Base-by-base conservation (phyloP, 2,888 invertebrate genomes). In the Pomacea canaliculata region DNA sequence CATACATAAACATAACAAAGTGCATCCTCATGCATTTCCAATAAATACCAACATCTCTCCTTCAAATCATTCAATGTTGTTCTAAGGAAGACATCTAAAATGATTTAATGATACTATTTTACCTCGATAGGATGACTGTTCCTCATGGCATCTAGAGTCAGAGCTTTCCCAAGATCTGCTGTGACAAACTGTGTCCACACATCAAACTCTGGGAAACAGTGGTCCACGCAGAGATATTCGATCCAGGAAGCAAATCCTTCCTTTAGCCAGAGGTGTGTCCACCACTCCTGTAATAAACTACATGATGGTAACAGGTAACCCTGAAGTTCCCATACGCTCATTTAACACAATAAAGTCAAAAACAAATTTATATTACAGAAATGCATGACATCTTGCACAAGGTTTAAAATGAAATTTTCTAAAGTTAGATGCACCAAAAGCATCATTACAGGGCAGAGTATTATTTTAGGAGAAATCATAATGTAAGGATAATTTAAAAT, bases 41-140 rank as follows among this genome's bases (percentile, higher is more conserved):
- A 27, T 19, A 27, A 63, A 63, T 23, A 2, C 12, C 37, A 37
- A 37, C 37, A 37, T 37, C 37, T 37, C 37, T 37, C 37, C 37
- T 37, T 1, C 63, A 63, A 63, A 63, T 1, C n/a, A n/a, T 10
- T 63, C n/a, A 18, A 19, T 19, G 19, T 23, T 63, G 63, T 27
- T 63, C n/a, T 18, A 10, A 63, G 63, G 23, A 63, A 12, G 12
- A 10, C 1, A 8, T 63, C 8, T 63, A 9, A 23, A 27, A 63
- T 63, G 63, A 63, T 23, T 23, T 1, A 12, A 19, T 18, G n/a
- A 23, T 12, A 63, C 10, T 9, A 1, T 48, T 56, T 71, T 1
- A 97, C 97, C 92, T 98, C 98, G 85, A 99, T 97, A 0, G 99
- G 97, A 92, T 99, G 98, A 65, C 97, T 97, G 90, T 95, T 97